Evolutionary conservation across 2,888 invertebrate species (phyloP), one percentile per base, ranked within the genome.

Genomic region (Athrips mouffetella): DNA sequence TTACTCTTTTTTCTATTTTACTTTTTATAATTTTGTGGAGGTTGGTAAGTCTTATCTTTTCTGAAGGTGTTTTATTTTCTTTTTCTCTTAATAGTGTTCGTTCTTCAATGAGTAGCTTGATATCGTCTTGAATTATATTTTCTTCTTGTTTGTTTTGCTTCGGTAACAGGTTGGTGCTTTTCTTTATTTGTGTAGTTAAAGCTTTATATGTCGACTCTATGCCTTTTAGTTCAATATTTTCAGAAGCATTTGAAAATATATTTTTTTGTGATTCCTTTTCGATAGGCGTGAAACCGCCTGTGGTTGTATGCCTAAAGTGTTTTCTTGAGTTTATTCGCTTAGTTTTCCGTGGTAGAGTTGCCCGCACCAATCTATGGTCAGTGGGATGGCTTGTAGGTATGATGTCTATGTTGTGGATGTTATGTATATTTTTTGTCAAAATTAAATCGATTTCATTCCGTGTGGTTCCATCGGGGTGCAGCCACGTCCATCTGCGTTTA

Each of bases 401-500:
- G 4, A 40, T 31, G 2, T 47, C 30, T 8, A 30, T 15, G 25
- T 47, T 40, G 8, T 30, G 40, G 8, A 47, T 20, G 16, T 31
- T 40, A 30, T 31, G 21, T 25, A 16, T 29, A 5, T 30, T 30
- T 44, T 31, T 30, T 44, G 21, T 20, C 11, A 44, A 18, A n/a
- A 44, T 30, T 2, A 18, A 45, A 13, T 49, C 39, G 4, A 49
- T 31, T 44, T 50, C 42, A 20, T 50, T 50, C 21, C 21, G 29
- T 29, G 44, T 48, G 3, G 2, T 16, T 10, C 46, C 45, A 25
- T 49, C 33, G 7, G 49, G 45, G 1, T 23, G 25, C 3, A 7
- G 13, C 50, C 50, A 50, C 2, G 50, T 50, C 47, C 47, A 50
- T 35, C 29, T 35, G 8, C 20, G 21, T 18, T 41, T 48, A 1